These are phyloP conservation scores for Myioborus melanocephalus DNA, from an alignment of 2,797 vertebrate genomes.

Conservation along the genomic window DNA sequence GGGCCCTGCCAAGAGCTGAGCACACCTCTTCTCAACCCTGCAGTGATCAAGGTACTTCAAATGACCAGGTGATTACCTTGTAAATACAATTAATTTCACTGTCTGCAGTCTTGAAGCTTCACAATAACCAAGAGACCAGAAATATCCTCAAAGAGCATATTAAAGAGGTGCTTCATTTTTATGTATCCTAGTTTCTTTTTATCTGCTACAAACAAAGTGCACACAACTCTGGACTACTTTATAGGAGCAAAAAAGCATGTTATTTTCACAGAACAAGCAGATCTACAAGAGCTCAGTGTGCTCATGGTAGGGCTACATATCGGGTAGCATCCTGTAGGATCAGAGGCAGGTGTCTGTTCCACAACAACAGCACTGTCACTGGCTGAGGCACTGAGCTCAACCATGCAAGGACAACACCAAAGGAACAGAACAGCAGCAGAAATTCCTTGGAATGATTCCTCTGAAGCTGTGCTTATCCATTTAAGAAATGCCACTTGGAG, in stretches of 20 bases:
- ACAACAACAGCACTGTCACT: not conserved
- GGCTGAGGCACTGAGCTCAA: not conserved
- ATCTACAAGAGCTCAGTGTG: not conserved
- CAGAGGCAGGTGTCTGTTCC: not conserved
- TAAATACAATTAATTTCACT: not conserved
- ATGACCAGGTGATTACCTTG: not conserved
- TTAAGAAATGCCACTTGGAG: not conserved
- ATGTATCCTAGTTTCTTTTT: not conserved
- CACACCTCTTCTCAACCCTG: not conserved
- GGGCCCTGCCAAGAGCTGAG: not conserved
- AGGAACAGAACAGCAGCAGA: not conserved
- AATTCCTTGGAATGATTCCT: not conserved
- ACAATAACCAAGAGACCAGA: not conserved
- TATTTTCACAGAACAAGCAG: not conserved
- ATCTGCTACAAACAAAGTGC: not conserved
- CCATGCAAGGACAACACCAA: not conserved
- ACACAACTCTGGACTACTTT: not conserved
- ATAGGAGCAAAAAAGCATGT: not conserved
- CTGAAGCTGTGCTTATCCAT: not conserved
- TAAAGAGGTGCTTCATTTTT: not conserved
- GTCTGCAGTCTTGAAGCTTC: not conserved
- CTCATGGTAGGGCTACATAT: not conserved
- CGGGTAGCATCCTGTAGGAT: not conserved
- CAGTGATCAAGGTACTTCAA: not conserved
- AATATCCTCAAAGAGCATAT: not conserved